A percentile compares a stretch with the other conserved stretches of the same genome.
Evolutionary conservation across 1,140 invertebrate species (phyloP).

Genomic region (Rhagoletis pomonella): DNA sequence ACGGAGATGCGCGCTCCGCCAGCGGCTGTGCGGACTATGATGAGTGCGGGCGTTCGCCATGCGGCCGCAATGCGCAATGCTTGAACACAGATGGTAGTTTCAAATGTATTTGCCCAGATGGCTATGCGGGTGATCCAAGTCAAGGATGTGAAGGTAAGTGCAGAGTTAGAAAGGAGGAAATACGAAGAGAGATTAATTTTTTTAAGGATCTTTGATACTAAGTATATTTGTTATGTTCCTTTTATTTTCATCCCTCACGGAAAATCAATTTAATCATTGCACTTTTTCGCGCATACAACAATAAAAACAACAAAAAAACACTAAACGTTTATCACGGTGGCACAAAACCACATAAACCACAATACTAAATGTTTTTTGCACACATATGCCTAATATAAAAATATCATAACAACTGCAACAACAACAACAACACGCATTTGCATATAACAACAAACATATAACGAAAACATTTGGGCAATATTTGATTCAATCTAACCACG

Average conservation of each 20-base stretch:
- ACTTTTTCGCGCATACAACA: slow-evolving; percentile 34
- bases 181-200: neutral
- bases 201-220: slow-evolving; percentile 8
- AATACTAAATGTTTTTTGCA: slow-evolving; percentile 9
- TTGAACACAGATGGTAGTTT: slow-evolving; percentile 84
- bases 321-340: slow-evolving; percentile 11
- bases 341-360: slow-evolving; percentile 36
- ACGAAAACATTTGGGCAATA: neutral
- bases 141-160: slow-evolving; percentile 81
- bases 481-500: neutral
- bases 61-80: slow-evolving; percentile 84
- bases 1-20: slow-evolving; percentile 81
- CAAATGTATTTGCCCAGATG: slow-evolving; percentile 84
- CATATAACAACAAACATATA: slow-evolving; percentile 25
- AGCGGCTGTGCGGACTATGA: slow-evolving; percentile 82
- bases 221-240: slow-evolving; percentile 18
- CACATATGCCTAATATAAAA: neutral
- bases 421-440: slow-evolving; percentile 8
- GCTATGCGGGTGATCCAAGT: slow-evolving; percentile 84
- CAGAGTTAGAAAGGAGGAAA: neutral
- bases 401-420: neutral
- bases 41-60: slow-evolving; percentile 82
- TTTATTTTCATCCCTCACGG: slow-evolving; percentile 27
- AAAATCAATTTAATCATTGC: neutral
- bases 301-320: neutral